Evolutionary conservation across 2,113 vertebrate species (phyloP), one percentile per base, ranked within the genome.

Genomic region (Lophochroa leadbeateri): DNA sequence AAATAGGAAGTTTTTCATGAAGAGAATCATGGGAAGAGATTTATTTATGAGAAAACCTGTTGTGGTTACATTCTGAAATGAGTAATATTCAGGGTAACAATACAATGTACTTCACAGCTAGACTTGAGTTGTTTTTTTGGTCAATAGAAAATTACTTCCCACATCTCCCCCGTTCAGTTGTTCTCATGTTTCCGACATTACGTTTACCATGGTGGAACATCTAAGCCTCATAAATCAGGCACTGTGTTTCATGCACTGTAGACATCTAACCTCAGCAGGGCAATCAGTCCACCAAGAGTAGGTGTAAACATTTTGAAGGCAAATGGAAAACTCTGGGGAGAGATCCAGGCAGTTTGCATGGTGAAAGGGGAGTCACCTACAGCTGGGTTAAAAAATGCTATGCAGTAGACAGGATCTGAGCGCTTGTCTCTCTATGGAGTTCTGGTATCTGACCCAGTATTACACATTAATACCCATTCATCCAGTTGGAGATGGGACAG

Each of bases 1-100:
- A 95, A 95, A 93, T 92, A 35, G 81, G 90, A 93, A 84, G 91
- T 84, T 94, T 86, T 94, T 87, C 74, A 86, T 94, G 35, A 95
- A 84, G 77, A 92, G 94, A 94, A 91, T 84, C 92, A 92, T 92
- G 94, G 88, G 96, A 93, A 93, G 61, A 89, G 88, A 75, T 93
- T 96, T 96, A 90, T 97, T 96, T 94, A 89, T 92, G 77, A 65
- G 76, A 95, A 95, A 96, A 87, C 90, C 94, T 94, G 92, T 94
- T 94, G 74, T 89, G 92, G 86, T 93, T 96, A 29, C 80, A 75
- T 95, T 90, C 86, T 96, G 69, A 93, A 95, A 63, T 94, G 57
- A 93, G 82, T 94, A 79, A 82, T 75, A 81, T 83, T 80, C 64
- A 92, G 21, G 8, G 13, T 90, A 95, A 92, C 76, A 91, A 75